Conservation (phyloP, 1,140 invertebrate species). For the Sycophaga agraensis region DNA sequence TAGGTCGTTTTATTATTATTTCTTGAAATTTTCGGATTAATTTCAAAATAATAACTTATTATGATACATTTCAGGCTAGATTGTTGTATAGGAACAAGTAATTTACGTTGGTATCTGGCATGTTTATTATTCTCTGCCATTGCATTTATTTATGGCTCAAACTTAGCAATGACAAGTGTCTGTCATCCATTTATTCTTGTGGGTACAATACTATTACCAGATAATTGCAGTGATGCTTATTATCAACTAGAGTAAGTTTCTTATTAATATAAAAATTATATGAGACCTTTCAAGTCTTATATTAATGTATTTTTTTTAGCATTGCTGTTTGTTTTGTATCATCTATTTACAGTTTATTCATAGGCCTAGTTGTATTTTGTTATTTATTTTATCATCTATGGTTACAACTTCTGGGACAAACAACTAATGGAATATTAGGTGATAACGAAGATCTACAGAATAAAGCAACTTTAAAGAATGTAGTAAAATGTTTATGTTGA, state of each 20-base stretch:
- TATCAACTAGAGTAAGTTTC: conserved; percentile 65
- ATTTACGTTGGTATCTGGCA: conserved; percentile 64
- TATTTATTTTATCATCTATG: conserved; percentile 53
- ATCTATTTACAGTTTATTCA: conserved; percentile 51
- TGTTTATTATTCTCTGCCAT: conserved; percentile 63
- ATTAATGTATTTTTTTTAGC: conserved; percentile 41
- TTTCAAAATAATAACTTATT: neutral
- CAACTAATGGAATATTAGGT: conserved; percentile 45
- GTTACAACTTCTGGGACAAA: conserved; percentile 48
- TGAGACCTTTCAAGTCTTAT: neutral
- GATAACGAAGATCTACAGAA: conserved; percentile 35
- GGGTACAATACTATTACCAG: conserved; percentile 66
- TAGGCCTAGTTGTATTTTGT: conserved; percentile 46
- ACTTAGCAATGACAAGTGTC: conserved; percentile 70
- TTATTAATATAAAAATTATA: conserved; percentile 3
- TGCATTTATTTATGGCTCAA: conserved; percentile 67
- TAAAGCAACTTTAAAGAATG: conserved; percentile 40
- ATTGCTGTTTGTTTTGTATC: conserved; percentile 55
- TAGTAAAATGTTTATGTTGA: conserved; percentile 46
- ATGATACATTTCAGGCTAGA: conserved; percentile 62
- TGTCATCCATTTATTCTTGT: conserved; percentile 70
- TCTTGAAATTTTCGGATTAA: neutral
- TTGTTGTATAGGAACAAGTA: conserved; percentile 69
- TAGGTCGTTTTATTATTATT: conserved; percentile 33
- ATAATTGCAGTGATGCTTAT: conserved; percentile 73